phyloP scores from a whole-genome alignment of 2,113 vertebrate species.

The Scophthalmus maximus region DNA sequence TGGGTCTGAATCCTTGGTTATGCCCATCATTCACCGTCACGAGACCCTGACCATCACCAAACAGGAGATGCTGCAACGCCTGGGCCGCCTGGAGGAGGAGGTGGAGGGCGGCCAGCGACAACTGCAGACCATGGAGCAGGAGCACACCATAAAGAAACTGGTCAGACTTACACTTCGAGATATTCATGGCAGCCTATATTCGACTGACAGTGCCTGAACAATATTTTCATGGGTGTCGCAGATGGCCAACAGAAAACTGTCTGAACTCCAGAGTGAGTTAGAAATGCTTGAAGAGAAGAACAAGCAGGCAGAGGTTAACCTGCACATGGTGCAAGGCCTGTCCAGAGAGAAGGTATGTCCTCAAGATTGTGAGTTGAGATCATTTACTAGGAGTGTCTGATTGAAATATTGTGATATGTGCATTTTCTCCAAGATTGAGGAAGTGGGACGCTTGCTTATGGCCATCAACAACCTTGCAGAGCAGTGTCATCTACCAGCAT shows the following conservation, averaged over 20 bases:
- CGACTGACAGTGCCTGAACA: not conserved
- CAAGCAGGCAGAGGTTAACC: constrained; percentile 72
- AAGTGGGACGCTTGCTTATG: constrained; percentile 71
- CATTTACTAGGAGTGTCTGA: not conserved
- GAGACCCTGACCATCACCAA: constrained; percentile 76
- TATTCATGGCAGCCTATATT: not conserved
- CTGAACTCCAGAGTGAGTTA: constrained; percentile 76
- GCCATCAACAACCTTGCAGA: constrained; percentile 78
- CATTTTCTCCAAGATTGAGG: constrained; percentile 69
- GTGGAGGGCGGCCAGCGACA: constrained; percentile 68
- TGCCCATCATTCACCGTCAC: constrained; percentile 77
- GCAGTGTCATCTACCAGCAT: constrained; percentile 76
- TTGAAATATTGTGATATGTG: not conserved
- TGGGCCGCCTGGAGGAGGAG: constrained; percentile 72
- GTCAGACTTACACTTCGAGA: constrained; percentile 46
- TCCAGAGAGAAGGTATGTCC: constrained; percentile 75
- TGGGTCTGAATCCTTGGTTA: constrained; percentile 58
- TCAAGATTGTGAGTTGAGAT: not conserved
- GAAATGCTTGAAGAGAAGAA: constrained; percentile 72
- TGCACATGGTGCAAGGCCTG: constrained; percentile 66
- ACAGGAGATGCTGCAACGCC: constrained; percentile 75
- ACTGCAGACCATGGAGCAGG: constrained; percentile 72
- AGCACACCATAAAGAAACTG: constrained; percentile 75
- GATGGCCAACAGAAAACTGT: constrained; percentile 78
- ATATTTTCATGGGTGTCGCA: constrained; percentile 42